Base-by-base conservation (phyloP, 1,140 invertebrate species). In the Drosophila aff. region DNA sequence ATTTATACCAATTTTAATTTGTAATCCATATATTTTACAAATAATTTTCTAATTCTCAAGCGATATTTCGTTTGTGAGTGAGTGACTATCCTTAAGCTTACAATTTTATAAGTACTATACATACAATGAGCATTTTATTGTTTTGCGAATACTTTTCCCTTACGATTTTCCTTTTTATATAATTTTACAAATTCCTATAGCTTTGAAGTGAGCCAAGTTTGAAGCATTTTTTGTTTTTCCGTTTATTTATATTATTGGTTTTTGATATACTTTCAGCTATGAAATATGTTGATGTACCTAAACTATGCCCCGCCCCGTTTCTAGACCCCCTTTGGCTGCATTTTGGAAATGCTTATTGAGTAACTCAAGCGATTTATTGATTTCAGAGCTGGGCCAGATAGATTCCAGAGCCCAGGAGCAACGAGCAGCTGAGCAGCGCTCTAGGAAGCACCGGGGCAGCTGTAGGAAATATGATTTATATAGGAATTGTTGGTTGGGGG, bases 271-370 rank as follows among this genome's bases (percentile, higher is more conserved):
- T 82, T 62, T 82, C 67, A 60, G 74, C 67, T 83, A 73, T 78
- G 67, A 84, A 78, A 81, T 76, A 62, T 71, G 73, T 63, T 67
- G 64, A 79, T 80, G 60, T 60, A 64, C 71, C 65, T 68, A 79
- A 66, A 31, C 82, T 82, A 79, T 55, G 60, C 62, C 82, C 82
- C 78, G 15, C 26, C 21, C 52, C 58, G 41, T 43, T 61, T 66
- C 23, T 68, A 71, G 55, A 58, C 64, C 85, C 83, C 85, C 85
- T 90, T 90, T 90, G 85, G 85, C 85, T 90, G 85, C 85, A 90
- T 90, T 90, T 90, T 79, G 46, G 13, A 90, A 90, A 90, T 85
- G 85, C 85, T 55, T 71, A 59, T 78, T 79, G 61, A 69, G 65
- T 79, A 65, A 71, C 60, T 79, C 68, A 69, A 52, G 41, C 53